phyloP scores from a whole-genome alignment of 2,797 vertebrate genomes.

The Rhynchonycteris naso region DNA sequence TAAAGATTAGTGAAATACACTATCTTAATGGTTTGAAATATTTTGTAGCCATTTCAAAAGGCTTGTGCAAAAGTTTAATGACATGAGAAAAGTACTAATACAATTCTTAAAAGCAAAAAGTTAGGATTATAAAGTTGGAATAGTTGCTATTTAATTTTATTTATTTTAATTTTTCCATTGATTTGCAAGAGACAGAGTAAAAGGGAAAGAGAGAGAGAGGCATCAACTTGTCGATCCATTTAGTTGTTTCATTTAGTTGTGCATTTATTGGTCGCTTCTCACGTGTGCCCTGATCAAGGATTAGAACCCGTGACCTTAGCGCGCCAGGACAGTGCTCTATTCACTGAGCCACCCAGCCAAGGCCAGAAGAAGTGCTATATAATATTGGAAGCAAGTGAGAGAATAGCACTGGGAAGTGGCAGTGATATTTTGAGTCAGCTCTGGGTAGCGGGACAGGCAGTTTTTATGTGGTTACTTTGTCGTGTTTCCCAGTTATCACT shows the following conservation, averaged over 20 bases:
- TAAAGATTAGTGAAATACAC: conserved; percentile 35
- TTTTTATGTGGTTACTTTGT: neutral
- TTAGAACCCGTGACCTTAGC: too few species aligned
- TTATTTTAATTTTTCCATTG: too few species aligned
- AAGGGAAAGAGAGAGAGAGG: too few species aligned
- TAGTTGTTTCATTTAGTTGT: too few species aligned
- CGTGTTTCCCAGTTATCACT: neutral
- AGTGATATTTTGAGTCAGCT: neutral
- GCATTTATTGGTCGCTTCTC: too few species aligned
- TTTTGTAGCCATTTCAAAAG: neutral
- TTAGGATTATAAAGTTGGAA: neutral
- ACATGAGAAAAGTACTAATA: conserved; percentile 2
- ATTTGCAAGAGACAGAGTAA: too few species aligned
- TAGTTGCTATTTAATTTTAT: neutral
- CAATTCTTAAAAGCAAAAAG: neutral
- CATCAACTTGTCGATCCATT: too few species aligned
- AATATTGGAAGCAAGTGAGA: neutral
- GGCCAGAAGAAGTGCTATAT: too few species aligned
- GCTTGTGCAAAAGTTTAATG: neutral
- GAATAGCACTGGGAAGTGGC: neutral
- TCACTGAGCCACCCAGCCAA: too few species aligned
- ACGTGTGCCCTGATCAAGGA: too few species aligned
- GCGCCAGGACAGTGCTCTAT: too few species aligned
- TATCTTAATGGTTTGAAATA: neutral
- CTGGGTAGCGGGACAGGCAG: neutral